Base-by-base conservation (phyloP, 2,888 invertebrate species). In the Macrostomum cliftonense region DNA sequence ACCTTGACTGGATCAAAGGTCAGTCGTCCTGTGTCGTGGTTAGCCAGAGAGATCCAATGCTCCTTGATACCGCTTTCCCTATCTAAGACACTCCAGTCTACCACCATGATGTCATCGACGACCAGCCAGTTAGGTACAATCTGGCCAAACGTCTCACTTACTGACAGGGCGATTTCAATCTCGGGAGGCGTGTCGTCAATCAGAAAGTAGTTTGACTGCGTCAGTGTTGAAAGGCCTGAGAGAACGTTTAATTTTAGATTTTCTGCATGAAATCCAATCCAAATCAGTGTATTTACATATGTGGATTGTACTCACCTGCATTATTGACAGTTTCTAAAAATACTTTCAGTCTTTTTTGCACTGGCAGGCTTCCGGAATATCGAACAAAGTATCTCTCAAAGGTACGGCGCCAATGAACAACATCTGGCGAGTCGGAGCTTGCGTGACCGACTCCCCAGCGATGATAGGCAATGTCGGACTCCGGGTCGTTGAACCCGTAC, bases 361-460 rank as follows among this genome's bases (percentile, higher is more conserved):
- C 36, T 14, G 57, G 56, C 13, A 57, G 42, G 17, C 37, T 56
- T 1, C 55, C 49, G 7, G 45, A 28, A 9, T 53, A n/a, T 36
- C 28, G 28, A 4, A 28, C 28, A 28, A 28, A 28, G 5, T 28
- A 7, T 9, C 28, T 28, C 9, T 28, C 28, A 9, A 28, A 28
- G 9, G 28, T 28, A 7, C 9, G 4, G 28, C 4, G 4, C 28
- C 28, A 28, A 9, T 4, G 5, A 7, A 28, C 9, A 28, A 28
- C 28, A 28, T 28, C 28, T 9, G 28, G 28, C 28, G 28, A 28
- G 28, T 28, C 47, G n/a, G 56, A 56, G 2, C 45, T 40, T 1
- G 40, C 43, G 16, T 55, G 58, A n/a, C 59, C 59, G 36, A 54
- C 55, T 20, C 56, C 43, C 59, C 59, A 59, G 11, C 51, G 49